Conservation (phyloP, 2,113 vertebrate species). For the Pyrgilauda ruficollis region DNA sequence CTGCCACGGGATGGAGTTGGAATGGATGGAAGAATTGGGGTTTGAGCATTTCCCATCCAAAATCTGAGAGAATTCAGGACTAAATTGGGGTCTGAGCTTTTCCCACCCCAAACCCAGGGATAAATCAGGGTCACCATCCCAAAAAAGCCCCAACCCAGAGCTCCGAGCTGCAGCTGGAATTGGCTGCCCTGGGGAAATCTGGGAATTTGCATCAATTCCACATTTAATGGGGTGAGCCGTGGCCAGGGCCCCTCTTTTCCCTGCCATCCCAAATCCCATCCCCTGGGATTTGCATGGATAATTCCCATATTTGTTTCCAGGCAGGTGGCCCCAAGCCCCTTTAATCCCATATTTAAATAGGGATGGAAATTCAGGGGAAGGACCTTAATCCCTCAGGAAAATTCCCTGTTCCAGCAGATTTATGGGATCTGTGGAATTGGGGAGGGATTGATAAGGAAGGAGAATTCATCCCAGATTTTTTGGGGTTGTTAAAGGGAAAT, state of each 20-base stretch:
- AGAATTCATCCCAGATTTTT: background rate
- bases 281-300: background rate
- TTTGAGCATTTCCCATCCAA: too few relatives aligned
- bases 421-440: accelerated
- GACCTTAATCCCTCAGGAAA: background rate
- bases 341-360: background rate
- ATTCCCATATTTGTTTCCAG: background rate
- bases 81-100: background rate
- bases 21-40: background rate
- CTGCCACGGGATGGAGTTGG: accelerated
- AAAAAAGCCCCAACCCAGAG: background rate
- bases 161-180: background rate
- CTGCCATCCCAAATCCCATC: background rate
- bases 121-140: background rate
- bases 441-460: background rate
- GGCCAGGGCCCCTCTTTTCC: background rate
- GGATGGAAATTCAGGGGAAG: background rate
- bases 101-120: background rate
- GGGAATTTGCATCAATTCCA: background rate
- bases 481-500: background rate
- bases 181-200: background rate
- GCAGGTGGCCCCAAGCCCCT: background rate
- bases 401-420: background rate
- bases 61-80: background rate
- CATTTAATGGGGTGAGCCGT: too few relatives aligned